phyloP scores from a whole-genome alignment of 23 tunicate genomes.

The Diplosoma virens region DNA sequence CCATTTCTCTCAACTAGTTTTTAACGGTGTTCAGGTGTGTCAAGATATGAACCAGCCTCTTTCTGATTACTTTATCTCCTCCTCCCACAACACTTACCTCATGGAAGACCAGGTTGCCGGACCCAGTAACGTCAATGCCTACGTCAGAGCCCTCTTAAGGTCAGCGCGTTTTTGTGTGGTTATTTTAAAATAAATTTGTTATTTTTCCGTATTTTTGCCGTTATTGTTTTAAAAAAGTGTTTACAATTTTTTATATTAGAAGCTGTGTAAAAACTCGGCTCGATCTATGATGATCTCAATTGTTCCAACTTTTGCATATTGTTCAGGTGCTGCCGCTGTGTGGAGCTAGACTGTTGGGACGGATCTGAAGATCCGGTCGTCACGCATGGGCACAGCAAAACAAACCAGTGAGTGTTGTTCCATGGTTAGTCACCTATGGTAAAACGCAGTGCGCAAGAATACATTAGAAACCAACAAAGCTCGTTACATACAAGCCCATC shows the following conservation, averaged over 20 bases:
- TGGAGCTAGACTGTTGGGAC: constrained; percentile 97
- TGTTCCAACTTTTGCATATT: not conserved
- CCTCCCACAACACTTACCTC: constrained; percentile 98
- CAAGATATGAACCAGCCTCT: constrained; percentile 96
- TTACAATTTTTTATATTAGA: no score
- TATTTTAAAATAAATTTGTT: no score
- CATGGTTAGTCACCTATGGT: no score
- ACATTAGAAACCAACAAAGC: no score
- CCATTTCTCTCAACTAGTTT: not conserved
- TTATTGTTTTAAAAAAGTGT: no score
- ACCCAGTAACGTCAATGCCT: constrained; percentile 82
- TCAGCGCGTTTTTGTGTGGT: not conserved
- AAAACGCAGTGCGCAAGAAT: no score
- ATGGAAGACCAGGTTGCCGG: constrained; percentile 97
- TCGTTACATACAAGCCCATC: no score
- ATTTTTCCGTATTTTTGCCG: no score
- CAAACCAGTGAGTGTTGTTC: constrained; percentile 51
- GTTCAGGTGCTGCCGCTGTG: constrained; percentile 91
- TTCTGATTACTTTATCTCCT: constrained; percentile 89
- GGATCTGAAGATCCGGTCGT: constrained; percentile 85
- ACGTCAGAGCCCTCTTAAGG: constrained; percentile 85
- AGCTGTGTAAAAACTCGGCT: no score
- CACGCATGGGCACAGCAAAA: constrained; percentile 76
- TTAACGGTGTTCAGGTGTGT: constrained; percentile 59
- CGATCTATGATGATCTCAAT: no score